Conservation (phyloP, 2,888 invertebrate species). For the Drosophila putrida region DNA sequence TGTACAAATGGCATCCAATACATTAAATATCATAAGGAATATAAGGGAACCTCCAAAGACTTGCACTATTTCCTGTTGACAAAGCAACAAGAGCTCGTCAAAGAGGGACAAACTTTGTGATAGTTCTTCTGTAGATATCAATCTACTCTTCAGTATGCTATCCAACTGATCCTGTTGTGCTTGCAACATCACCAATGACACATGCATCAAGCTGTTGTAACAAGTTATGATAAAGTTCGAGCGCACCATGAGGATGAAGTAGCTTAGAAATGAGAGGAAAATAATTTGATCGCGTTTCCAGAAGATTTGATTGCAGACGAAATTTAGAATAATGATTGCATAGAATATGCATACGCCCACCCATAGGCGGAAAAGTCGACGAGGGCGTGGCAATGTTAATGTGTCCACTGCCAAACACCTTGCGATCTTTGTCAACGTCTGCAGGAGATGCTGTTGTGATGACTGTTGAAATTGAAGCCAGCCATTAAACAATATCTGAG, state of each 20-base stretch:
- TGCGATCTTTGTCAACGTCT: slow-evolving; percentile 15
- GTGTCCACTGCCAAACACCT: slow-evolving; percentile 24
- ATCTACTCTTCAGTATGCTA: neutral
- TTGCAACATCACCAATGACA: slow-evolving; percentile 11
- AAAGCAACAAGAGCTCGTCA: slow-evolving; percentile 20
- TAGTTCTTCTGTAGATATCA: neutral
- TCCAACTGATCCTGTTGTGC: slow-evolving; percentile 2
- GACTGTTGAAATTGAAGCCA: slow-evolving; percentile 34
- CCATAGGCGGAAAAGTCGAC: slow-evolving; percentile 36
- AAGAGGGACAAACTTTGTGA: neutral
- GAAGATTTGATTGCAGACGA: rapidly evolving
- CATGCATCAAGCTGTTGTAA: slow-evolving; percentile 33
- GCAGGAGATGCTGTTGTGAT: slow-evolving; percentile 22
- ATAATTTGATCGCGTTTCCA: neutral
- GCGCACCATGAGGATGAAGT: slow-evolving; percentile 9
- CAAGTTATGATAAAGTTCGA: slow-evolving; percentile 20
- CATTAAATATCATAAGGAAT: slow-evolving; percentile 1
- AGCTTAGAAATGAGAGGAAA: neutral
- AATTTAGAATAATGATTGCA: too few species aligned
- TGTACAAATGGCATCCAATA: slow-evolving; percentile 5
- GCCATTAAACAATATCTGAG: slow-evolving; percentile 12
- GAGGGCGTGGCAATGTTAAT: slow-evolving; percentile 7
- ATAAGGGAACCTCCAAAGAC: slow-evolving; percentile 18
- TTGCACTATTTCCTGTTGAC: slow-evolving; percentile 8
- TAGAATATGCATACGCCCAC: neutral